phyloP scores from a whole-genome alignment of 23 tunicate species.

The Ascidia mentula region DNA sequence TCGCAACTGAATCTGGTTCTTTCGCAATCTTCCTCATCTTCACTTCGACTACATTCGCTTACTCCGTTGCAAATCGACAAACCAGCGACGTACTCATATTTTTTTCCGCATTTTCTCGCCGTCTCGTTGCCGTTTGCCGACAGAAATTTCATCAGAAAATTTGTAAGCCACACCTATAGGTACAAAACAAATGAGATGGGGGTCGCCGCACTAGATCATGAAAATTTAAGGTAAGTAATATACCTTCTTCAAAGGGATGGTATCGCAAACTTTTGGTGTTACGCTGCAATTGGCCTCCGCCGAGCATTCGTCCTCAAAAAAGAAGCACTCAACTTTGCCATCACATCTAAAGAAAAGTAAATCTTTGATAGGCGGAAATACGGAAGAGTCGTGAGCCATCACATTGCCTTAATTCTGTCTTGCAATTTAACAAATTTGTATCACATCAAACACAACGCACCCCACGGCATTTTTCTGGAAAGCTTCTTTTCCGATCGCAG shows the following conservation, averaged over 20 bases:
- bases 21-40: constrained; percentile 21
- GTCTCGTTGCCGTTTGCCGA: neutral
- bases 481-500: neutral
- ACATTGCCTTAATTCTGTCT: too few species aligned
- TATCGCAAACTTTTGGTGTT: constrained; percentile 2
- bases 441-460: neutral
- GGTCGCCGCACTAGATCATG: too few species aligned
- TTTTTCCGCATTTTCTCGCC: neutral
- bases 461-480: neutral
- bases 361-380: too few species aligned
- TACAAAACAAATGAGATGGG: too few species aligned
- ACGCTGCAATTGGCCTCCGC: constrained; percentile 22
- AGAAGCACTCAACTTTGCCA: constrained; percentile 30
- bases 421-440: too few species aligned
- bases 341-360: constrained; percentile 18
- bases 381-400: too few species aligned
- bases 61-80: constrained; percentile 41
- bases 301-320: constrained; percentile 48
- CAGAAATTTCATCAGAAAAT: neutral
- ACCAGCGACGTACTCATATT: neutral
- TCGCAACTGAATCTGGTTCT: constrained; percentile 7
- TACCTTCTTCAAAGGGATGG: constrained; percentile 9
- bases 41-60: constrained; percentile 18
- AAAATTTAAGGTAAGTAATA: too few species aligned
- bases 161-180: neutral